phyloP scores from a whole-genome alignment of 2,113 vertebrate species.

The Puntigrus tetrazona region DNA sequence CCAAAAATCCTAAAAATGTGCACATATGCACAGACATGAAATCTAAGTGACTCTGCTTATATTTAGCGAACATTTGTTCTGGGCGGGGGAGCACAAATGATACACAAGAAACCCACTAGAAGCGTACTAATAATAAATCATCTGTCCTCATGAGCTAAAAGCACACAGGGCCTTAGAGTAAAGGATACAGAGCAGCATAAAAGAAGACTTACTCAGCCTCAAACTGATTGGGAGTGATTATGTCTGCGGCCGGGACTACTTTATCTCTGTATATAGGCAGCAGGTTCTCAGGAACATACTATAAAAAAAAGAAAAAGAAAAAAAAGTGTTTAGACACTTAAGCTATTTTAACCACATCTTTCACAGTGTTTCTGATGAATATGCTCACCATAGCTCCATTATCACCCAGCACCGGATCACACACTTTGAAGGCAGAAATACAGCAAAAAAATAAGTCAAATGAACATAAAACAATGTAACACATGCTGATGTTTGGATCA shows the following conservation, averaged over 20 bases:
- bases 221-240: conserved; percentile 98
- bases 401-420: conserved; percentile 59
- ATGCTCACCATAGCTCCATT: conserved; percentile 56
- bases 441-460: neutral
- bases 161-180: neutral
- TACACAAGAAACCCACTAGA: neutral
- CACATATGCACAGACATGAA: neutral
- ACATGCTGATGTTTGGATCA: neutral
- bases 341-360: neutral
- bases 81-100: neutral
- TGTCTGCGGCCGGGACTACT: conserved; percentile 89
- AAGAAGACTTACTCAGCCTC: conserved; percentile 90
- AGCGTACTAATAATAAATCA: neutral
- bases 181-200: neutral
- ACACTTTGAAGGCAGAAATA: conserved; percentile 46
- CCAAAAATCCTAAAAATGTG: neutral
- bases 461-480: neutral
- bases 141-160: neutral
- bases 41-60: neutral
- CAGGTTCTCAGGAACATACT: conserved; percentile 93
- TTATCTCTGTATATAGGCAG: conserved; percentile 90
- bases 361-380: neutral
- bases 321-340: neutral
- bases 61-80: neutral
- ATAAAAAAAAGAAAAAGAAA: conserved; percentile 46